Base-by-base conservation (phyloP, 2,113 vertebrate genomes). In the Hepsetus odoe region DNA sequence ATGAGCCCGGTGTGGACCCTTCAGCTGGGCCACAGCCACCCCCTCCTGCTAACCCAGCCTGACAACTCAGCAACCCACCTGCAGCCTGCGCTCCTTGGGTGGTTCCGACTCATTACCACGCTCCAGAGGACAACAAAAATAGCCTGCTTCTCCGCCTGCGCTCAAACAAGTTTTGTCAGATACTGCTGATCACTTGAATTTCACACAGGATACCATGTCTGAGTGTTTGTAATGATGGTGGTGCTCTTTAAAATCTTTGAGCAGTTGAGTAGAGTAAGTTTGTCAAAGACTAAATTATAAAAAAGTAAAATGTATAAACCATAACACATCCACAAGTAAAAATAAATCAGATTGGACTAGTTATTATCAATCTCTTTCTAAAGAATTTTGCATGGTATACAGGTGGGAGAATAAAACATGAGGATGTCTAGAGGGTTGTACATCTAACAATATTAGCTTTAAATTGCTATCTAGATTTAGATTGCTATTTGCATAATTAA, bases 11-110 rank as follows among this genome's bases (percentile, higher is more conserved):
- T 64, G 81, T 81, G 76, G 67, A 77, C 77, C 72, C 61, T 81
- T 83, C 74, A 56, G 70, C 77, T 55, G 35, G 30, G 74, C 30
- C 22, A 12, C 53, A 62, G 53, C 76, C 56, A 22, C 62, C 70
- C 55, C 51, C 67, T 81, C 65, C 72, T 24, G 46, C 75, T 69
- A 77, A 76, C 70, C 59, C 71, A 70, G 71, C 49, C 66, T 66
- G 80, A 80, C 79, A 80, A 61, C 81, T 77, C 55, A 30, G 51
- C n/a, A 58, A 46, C 42, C 76, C 81, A 80, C 74, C 84, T 80
- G 74, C 74, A 80, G 80, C 42, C 62, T 64, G 40, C 38, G 46
- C 69, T 76, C 49, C 68, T 46, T 13, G 8, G 32, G 59, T 59
- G 35, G 71, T 22, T 58, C 55, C 71, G 66, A 74, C 74, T 80